These are phyloP conservation scores for Aphaenogaster rudis DNA, from an alignment of 1,140 invertebrate genomes.

Conservation along the genomic window DNA sequence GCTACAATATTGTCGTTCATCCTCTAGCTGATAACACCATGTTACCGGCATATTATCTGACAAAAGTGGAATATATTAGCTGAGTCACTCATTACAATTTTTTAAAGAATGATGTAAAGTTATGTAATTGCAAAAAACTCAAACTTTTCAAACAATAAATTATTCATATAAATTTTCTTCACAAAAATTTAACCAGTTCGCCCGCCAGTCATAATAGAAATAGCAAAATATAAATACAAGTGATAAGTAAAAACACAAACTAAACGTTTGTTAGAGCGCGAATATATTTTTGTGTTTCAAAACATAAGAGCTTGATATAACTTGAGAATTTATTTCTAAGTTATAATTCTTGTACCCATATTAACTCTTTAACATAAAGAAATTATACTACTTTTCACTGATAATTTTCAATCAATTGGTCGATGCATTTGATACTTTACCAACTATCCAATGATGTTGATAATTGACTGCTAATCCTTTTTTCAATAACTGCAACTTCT, in stretches of 20 bases:
- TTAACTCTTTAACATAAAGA: conserved; percentile 2
- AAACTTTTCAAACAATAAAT: background rate
- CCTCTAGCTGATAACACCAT: conserved; percentile 96
- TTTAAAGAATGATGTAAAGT: conserved; percentile 38
- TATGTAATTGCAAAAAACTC: background rate
- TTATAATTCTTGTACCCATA: background rate
- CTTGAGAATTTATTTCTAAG: background rate
- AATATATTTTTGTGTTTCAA: background rate
- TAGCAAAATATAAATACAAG: conserved; percentile 2
- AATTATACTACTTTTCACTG: background rate
- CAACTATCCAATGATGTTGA: conserved; percentile 99
- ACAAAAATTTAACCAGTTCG: background rate
- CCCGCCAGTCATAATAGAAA: background rate
- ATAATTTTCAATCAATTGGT: background rate
- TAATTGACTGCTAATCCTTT: conserved; percentile 99
- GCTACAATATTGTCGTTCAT: conserved; percentile 94
- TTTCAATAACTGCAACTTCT: conserved; percentile 93
- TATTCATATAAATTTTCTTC: background rate
- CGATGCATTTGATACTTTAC: conserved; percentile 78
- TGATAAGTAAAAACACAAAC: conserved; percentile 1
- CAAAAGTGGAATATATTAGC: conserved; percentile 60
- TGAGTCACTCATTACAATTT: background rate
- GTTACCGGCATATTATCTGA: conserved; percentile 98
- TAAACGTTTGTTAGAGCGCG: background rate
- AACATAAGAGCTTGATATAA: background rate